Percentiles rank a stretch among this genome's conserved stretches.
Evolutionary conservation across 2,888 invertebrate genomes (phyloP).

Genomic region (Xestia sexstrigata): DNA sequence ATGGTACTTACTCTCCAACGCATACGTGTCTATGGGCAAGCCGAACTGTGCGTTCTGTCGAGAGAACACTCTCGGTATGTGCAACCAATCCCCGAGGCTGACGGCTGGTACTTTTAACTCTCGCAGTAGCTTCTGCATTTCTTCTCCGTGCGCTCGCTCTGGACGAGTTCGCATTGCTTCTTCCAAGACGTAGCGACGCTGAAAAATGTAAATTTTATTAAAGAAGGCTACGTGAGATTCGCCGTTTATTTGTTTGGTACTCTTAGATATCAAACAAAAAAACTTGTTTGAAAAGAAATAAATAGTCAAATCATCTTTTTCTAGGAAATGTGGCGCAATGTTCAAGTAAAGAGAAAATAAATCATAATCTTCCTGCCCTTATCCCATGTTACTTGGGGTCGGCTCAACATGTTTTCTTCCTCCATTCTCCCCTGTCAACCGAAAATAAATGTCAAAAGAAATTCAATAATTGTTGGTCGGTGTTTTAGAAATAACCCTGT

Average conservation of each 20-base stretch:
- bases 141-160: constrained; percentile 83
- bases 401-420: too few relatives aligned
- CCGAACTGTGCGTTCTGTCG: constrained; percentile 94
- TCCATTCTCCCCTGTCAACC: too few relatives aligned
- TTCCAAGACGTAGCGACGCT: constrained; percentile 92
- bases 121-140: constrained; percentile 87
- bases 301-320: background rate
- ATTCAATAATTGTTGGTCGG: too few relatives aligned
- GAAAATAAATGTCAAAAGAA: too few relatives aligned
- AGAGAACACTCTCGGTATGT: constrained; percentile 94
- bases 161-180: constrained; percentile 92
- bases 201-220: constrained; percentile 45
- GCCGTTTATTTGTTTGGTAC: background rate
- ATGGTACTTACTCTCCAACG: constrained; percentile 71
- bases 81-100: constrained; percentile 91
- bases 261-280: background rate
- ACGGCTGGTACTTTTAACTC: constrained; percentile 87
- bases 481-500: too few relatives aligned
- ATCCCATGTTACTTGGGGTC: too few relatives aligned
- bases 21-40: constrained; percentile 92
- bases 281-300: background rate
- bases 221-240: background rate
- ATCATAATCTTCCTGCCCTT: too few relatives aligned
- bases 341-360: too few relatives aligned
- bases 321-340: background rate